Conservation (phyloP, 1,140 invertebrate species). For the Drosophila ohnishii region DNA sequence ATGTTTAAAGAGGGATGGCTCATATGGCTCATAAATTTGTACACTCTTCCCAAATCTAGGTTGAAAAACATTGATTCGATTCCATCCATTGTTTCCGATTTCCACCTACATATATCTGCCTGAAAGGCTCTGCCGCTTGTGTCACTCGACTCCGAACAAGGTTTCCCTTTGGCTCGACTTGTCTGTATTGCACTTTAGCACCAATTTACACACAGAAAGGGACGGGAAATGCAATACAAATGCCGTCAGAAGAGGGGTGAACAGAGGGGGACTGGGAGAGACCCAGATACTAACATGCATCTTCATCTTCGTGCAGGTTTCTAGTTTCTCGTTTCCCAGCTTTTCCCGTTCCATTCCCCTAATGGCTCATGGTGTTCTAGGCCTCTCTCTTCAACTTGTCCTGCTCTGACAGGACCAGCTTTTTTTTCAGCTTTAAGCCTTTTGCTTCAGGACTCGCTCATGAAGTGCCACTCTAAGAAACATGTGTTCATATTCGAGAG, state of each 20-base stretch:
- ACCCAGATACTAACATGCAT: slow-evolving; percentile 17
- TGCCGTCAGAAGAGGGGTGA: background rate
- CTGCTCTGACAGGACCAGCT: background rate
- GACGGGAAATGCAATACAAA: slow-evolving; percentile 6
- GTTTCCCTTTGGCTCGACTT: slow-evolving; percentile 23
- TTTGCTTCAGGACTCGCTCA: slow-evolving; percentile 11
- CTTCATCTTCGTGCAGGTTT: slow-evolving; percentile 29
- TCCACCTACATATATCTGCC: slow-evolving; percentile 1
- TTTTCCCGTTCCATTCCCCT: slow-evolving; percentile 37
- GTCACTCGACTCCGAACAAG: slow-evolving; percentile 40
- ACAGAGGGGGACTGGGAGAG: background rate
- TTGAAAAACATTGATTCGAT: slow-evolving; percentile 4
- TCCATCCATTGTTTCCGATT: background rate
- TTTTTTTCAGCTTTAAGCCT: slow-evolving; percentile 21
- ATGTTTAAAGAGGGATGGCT: too few species aligned
- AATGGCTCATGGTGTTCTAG: slow-evolving; percentile 48
- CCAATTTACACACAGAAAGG: slow-evolving; percentile 36
- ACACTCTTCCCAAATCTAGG: background rate
- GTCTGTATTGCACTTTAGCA: slow-evolving; percentile 42
- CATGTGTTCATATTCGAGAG: slow-evolving; percentile 30
- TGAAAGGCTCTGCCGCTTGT: slow-evolving; percentile 24
- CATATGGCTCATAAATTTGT: background rate
- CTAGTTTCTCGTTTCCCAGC: slow-evolving; percentile 17
- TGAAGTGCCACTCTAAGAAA: slow-evolving; percentile 24
- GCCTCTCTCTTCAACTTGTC: slow-evolving; percentile 20